phyloP scores from a whole-genome alignment of 2,888 invertebrate genomes.

The Erebia aethiops region DNA sequence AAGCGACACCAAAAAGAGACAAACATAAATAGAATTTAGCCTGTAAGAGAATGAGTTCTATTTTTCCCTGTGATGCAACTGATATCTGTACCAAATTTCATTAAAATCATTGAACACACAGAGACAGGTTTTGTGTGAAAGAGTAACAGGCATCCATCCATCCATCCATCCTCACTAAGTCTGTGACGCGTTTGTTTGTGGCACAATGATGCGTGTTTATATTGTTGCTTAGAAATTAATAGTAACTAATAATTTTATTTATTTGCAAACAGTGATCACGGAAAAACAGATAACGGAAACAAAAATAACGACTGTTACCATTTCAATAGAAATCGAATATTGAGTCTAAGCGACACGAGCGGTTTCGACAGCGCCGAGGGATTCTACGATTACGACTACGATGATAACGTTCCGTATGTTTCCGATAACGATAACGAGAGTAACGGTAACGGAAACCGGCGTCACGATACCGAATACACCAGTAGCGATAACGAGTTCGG shows the following conservation, averaged over 20 bases:
- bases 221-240: no score
- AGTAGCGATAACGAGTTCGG: conserved; percentile 16
- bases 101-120: no score
- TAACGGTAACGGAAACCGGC: conserved; percentile 4
- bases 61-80: no score
- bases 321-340: conserved; percentile 33
- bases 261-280: neutral
- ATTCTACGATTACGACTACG: conserved; percentile 11
- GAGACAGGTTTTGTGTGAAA: no score
- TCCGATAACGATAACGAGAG: conserved; percentile 15
- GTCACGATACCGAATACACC: neutral
- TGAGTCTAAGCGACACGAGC: neutral
- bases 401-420: neutral
- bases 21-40: no score
- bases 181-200: no score
- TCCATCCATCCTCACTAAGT: no score
- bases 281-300: conserved; percentile 6
- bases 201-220: no score
- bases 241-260: neutral
- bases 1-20: no score
- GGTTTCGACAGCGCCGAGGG: conserved; percentile 19
- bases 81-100: no score
- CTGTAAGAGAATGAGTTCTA: no score
- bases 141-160: no score
- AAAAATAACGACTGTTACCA: conserved; percentile 34